These are phyloP conservation scores for Ianthella basta DNA, from an alignment of 37 sponge, comb jelly and placozoan species.

Conservation along the genomic window DNA sequence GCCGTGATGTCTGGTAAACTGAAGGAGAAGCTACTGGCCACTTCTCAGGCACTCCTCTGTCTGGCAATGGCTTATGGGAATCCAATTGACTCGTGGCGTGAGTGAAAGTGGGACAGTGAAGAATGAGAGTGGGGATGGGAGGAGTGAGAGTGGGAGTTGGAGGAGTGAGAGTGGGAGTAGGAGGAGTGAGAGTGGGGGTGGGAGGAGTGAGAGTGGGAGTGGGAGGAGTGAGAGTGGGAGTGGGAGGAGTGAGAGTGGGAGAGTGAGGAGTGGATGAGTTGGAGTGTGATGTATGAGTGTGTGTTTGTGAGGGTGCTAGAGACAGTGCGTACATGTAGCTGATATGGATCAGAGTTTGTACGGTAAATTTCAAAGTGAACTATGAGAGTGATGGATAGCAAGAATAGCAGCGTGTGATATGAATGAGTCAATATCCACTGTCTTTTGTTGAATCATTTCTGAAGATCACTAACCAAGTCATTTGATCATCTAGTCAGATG, in stretches of 20 bases:
- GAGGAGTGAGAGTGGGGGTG: not conserved
- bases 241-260: not conserved
- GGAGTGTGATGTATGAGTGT: conserved; percentile 6
- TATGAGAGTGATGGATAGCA: no score
- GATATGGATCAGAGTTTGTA: conserved; percentile 9
- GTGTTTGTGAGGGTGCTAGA: conserved; percentile 19
- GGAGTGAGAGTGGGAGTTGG: not conserved
- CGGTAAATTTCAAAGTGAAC: no score
- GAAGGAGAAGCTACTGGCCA: conserved; percentile 45
- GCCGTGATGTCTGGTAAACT: conserved; percentile 42
- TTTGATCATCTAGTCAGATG: no score
- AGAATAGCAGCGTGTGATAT: no score
- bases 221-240: not conserved
- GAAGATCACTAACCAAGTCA: no score
- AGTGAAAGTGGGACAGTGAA: conserved; percentile 1
- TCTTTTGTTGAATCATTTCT: no score
- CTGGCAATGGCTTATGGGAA: not conserved
- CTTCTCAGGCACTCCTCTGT: conserved; percentile 10
- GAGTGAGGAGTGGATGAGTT: not conserved
- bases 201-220: not conserved
- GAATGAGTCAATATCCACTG: no score
- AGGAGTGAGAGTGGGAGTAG: not conserved
- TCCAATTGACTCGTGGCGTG: not conserved
- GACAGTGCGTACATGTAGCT: not conserved
- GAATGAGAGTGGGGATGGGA: not conserved